Evolutionary conservation across 1,140 invertebrate genomes (phyloP).

Genomic region (Aporrectodea caliginosa): DNA sequence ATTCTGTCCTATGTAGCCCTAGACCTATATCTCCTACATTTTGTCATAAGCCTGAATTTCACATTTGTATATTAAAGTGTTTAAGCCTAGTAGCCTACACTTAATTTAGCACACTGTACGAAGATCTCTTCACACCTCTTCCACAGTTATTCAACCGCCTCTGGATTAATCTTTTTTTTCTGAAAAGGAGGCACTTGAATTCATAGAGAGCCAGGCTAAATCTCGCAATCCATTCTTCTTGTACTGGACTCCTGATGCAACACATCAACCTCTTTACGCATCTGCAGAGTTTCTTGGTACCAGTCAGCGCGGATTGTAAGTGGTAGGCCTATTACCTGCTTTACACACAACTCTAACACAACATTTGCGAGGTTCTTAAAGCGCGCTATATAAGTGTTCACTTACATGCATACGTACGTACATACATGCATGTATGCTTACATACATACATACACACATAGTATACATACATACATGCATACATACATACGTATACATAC

Average conservation of each 20-base stretch:
- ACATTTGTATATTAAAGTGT: neutral
- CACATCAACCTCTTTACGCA: slow-evolving; percentile 31
- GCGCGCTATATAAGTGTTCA: neutral
- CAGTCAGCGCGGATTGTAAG: slow-evolving; percentile 31
- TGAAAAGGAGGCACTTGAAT: slow-evolving; percentile 30
- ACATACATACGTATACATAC: neutral
- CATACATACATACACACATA: neutral
- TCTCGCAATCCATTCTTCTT: slow-evolving; percentile 30
- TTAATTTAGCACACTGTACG: neutral
- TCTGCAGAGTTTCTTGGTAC: slow-evolving; percentile 13
- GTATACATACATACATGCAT: neutral
- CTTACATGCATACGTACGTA: neutral
- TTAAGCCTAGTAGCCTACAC: neutral
- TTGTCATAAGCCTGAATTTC: neutral
- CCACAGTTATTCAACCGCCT: neutral
- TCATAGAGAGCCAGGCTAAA: slow-evolving; percentile 15
- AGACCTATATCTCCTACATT: neutral
- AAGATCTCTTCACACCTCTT: neutral
- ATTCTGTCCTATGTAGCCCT: neutral
- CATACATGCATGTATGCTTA: neutral
- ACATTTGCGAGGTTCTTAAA: neutral
- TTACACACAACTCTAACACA: neutral
- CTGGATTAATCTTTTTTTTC: slow-evolving; percentile 3
- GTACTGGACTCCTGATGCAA: slow-evolving; percentile 31
- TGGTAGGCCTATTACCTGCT: neutral